These are phyloP conservation scores for Neolamprologus sp. DNA, from an alignment of 2,113 vertebrate genomes.

Conservation along the genomic window DNA sequence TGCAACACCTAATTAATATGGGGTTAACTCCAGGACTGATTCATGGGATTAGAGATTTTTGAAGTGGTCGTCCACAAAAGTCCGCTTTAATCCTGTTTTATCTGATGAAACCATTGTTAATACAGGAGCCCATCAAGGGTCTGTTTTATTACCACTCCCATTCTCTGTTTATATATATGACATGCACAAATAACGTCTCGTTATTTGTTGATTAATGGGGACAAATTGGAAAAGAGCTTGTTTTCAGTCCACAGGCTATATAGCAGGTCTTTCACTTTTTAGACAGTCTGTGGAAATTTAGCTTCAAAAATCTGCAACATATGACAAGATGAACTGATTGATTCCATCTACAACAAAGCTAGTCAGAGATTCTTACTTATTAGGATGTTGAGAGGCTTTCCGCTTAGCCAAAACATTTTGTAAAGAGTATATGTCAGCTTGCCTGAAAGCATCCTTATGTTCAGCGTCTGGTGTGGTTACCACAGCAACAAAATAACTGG, in stretches of 20 bases:
- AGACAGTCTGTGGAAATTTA: neutral
- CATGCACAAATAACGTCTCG: neutral
- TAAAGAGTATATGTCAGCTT: neutral
- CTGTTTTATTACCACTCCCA: neutral
- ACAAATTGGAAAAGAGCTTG: neutral
- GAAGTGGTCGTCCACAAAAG: neutral
- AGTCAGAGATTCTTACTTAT: neutral
- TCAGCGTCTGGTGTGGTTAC: neutral
- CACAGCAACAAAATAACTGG: neutral
- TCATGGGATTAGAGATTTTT: neutral
- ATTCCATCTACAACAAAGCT: fast-evolving
- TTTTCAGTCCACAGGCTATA: neutral
- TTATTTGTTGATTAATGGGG: neutral
- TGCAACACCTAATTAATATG: neutral
- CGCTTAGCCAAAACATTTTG: neutral
- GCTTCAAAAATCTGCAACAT: neutral
- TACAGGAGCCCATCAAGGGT: neutral
- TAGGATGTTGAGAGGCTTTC: neutral
- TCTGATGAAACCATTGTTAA: neutral
- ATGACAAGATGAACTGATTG: neutral
- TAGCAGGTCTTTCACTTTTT: neutral
- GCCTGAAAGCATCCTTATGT: neutral
- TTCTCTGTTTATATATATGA: neutral
- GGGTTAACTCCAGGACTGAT: neutral
- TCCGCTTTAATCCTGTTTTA: neutral